Evolutionary conservation across 2,888 invertebrate genomes (phyloP), one percentile per base, ranked within the genome.

Genomic region (Rotaria magnacalcarata): DNA sequence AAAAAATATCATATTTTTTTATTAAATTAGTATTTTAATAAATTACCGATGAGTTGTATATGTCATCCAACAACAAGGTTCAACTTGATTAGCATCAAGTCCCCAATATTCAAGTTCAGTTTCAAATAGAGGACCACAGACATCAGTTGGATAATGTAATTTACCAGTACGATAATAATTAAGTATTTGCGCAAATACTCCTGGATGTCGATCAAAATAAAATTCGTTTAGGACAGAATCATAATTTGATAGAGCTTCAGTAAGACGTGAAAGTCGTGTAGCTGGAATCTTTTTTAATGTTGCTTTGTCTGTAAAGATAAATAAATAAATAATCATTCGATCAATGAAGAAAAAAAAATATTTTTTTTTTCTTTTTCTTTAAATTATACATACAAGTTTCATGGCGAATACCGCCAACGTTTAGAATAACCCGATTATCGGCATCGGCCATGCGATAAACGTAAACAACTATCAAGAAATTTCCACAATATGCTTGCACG

Each of bases 61-160:
- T 16, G 98, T 99, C 97, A 98, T 98, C 98, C 99, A 99, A 92
- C 99, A 99, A 92, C 98, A 99, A 10, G 98, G 98, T 91, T 98
- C 97, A 89, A 98, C 97, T 90, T 99, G 98, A 93, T 99, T 99
- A 60, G 98, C 96, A 91, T 99, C 98, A 89, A 99, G 93, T 24
- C 98, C 98, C 98, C 98, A 98, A 92, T 97, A 99, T 92, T 98
- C 98, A 89, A 99, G 93, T 91, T 99, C 99, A 91, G 98, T 98
- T 91, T 99, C 99, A 91, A 99, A 99, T 88, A 99, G 93, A 86
- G 98, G 99, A 84, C 98, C 98, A 91, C 98, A 86, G 2, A 99
- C 98, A 91, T 99, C 97, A 85, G 97, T 97, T 34, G 98, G 98
- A 92, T 99, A 99, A 92, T 99, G 98, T 88, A 99, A 94, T 92